phyloP scores from a whole-genome alignment of 2,888 invertebrate genomes.

The Epistrophe eligans region DNA sequence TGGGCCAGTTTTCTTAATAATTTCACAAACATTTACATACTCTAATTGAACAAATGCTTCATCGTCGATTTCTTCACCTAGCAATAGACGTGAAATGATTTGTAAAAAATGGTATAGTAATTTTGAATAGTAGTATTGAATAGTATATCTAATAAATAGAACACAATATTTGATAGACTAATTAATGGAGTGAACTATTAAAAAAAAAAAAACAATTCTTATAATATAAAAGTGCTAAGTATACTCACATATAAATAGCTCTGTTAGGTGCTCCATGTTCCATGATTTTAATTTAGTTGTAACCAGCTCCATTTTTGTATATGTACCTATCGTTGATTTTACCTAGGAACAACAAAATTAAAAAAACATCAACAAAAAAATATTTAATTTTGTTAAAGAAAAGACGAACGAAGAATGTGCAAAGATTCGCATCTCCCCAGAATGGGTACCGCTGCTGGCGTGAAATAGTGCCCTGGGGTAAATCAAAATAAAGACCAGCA shows the following conservation, averaged over 20 bases:
- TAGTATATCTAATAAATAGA: neutral
- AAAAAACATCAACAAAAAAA: too few relatives aligned
- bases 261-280: neutral
- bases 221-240: neutral
- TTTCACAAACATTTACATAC: constrained; percentile 7
- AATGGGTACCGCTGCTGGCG: too few relatives aligned
- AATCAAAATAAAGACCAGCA: too few relatives aligned
- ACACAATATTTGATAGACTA: neutral
- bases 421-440: too few relatives aligned
- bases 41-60: neutral
- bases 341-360: too few relatives aligned
- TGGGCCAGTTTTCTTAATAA: constrained; percentile 15
- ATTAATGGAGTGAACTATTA: neutral
- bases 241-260: constrained; percentile 1
- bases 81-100: neutral
- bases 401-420: too few relatives aligned
- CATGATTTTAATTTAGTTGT: neutral
- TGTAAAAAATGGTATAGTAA: neutral
- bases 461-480: too few relatives aligned
- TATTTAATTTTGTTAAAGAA: too few relatives aligned
- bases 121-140: too few relatives aligned
- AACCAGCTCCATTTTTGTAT: neutral
- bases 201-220: neutral
- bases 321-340: too few relatives aligned
- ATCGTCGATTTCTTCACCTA: constrained; percentile 17